phyloP scores from a whole-genome alignment of 2,888 invertebrate species.

The Enoplolaimus lenunculus region DNA sequence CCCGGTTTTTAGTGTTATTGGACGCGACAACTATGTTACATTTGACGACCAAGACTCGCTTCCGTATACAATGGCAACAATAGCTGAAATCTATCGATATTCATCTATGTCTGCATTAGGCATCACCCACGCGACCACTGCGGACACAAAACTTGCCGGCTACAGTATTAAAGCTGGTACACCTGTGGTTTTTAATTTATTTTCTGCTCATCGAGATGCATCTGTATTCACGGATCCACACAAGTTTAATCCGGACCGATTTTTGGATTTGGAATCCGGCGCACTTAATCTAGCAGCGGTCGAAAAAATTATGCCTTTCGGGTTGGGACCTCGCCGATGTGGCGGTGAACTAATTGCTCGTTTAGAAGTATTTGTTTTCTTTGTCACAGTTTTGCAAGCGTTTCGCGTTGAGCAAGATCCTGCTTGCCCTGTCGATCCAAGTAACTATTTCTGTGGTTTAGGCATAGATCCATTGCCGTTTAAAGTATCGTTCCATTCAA shows the following conservation, averaged over 20 bases:
- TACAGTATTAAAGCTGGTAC: conserved; percentile 34
- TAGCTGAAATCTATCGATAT: conserved; percentile 20
- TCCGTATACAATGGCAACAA: neutral
- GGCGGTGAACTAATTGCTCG: conserved; percentile 22
- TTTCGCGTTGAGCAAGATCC: neutral
- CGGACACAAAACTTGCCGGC: conserved; percentile 32
- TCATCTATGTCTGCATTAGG: conserved; percentile 29
- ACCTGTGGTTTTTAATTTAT: conserved; percentile 28
- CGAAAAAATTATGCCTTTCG: conserved; percentile 21
- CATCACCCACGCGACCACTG: conserved; percentile 29
- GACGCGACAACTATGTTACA: neutral
- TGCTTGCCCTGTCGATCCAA: conserved; percentile 12
- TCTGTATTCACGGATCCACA: conserved; percentile 30
- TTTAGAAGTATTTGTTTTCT: conserved; percentile 23
- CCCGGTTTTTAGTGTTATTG: conserved; percentile 3
- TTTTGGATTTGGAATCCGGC: conserved; percentile 25
- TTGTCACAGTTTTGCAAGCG: conserved; percentile 20
- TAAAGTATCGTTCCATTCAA: too few relatives aligned
- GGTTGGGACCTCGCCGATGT: conserved; percentile 21
- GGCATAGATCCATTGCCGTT: conserved; percentile 22
- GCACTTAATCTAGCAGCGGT: neutral
- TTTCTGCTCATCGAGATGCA: conserved; percentile 29
- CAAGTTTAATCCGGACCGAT: conserved; percentile 32
- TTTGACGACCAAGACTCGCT: neutral
- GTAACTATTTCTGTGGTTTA: conserved; percentile 15